Base-by-base conservation (phyloP, 2,113 vertebrate genomes). In the Poicephalus gulielmi region DNA sequence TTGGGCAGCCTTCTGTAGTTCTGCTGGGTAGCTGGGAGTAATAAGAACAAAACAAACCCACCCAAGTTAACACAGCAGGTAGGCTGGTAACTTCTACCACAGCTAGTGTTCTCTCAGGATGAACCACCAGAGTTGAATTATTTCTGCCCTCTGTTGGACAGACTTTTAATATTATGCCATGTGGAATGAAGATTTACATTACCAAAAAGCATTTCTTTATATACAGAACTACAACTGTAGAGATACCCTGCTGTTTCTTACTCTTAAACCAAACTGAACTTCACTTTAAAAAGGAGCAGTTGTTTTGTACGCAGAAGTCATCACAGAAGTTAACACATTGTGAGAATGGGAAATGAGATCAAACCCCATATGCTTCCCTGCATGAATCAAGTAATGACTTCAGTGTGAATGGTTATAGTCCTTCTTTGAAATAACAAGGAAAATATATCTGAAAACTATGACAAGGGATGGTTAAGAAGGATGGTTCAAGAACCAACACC, bases 111-210 rank as follows among this genome's bases (percentile, higher is more conserved):
- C 8, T 15, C 35, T 4, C 28, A 46, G 50, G 28, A 35, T 6
- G 27, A 67, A 47, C 41, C 71, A 75, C 28, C 25, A 23, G 35
- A 30, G 53, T 17, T 22, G 53, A 75, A 77, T 49, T 39, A 33
- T 17, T 68, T 47, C 64, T 68, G 80, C 73, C 62, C 86, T 64
- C 96, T 76, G 28, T 12, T 24, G 90, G 80, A 3, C 73, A 91
- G 2, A 31, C 16, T 77, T 9, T 27, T 11, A 37, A 67, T 15
- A 17, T 12, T 30, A 3, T 1, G 4, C 1, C 20, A 24, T 41
- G 19, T 0, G 12, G 18, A 37, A 16, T 0, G 6, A 16, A 53
- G 20, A 22, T 3, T 7, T 1, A 10, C 0, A 6, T 13, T 35
- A 37, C 13, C 52, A 39, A 8, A 62, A 11, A 50, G 6, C 27